A percentile compares a stretch with the other conserved stretches of the same genome.
These are phyloP conservation scores for Nannoperca obscura DNA, from an alignment of 2,797 vertebrate species.

Conservation along the genomic window DNA sequence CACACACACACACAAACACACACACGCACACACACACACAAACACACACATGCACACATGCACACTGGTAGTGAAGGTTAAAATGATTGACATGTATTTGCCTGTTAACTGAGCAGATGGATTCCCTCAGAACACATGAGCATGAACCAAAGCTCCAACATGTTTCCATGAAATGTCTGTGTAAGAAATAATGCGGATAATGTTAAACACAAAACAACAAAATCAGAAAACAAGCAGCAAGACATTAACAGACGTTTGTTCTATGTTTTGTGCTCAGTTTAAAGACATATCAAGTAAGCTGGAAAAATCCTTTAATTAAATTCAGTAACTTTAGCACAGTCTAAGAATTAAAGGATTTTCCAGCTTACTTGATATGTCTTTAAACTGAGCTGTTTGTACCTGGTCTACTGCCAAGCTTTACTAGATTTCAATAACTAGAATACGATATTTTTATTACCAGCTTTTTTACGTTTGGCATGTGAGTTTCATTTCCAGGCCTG, in stretches of 20 bases:
- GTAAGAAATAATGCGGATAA: neutral
- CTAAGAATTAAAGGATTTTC: neutral
- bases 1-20: neutral
- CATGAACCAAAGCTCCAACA: neutral
- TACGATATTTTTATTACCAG: conserved; percentile 16
- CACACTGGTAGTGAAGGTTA: neutral
- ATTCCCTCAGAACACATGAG: conserved; percentile 15
- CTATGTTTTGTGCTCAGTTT: too few relatives aligned
- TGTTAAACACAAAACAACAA: neutral
- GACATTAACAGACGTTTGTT: too few relatives aligned
- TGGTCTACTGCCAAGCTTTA: neutral
- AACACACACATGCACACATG: neutral
- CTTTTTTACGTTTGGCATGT: neutral
- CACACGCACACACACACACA: too few relatives aligned
- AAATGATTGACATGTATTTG: conserved; percentile 1
- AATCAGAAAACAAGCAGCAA: neutral
- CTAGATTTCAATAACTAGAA: conserved; percentile 34
- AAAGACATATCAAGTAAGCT: too few relatives aligned
- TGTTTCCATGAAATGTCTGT: neutral
- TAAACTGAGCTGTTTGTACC: neutral
- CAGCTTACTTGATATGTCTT: conserved; percentile 3
- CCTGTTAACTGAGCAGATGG: neutral
- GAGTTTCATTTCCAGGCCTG: conserved; percentile 33
- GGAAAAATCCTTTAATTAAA: too few relatives aligned
- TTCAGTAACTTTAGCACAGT: too few relatives aligned